These are phyloP conservation scores for Pelecanus crispus DNA, from an alignment of 2,113 vertebrate genomes.

Conservation along the genomic window DNA sequence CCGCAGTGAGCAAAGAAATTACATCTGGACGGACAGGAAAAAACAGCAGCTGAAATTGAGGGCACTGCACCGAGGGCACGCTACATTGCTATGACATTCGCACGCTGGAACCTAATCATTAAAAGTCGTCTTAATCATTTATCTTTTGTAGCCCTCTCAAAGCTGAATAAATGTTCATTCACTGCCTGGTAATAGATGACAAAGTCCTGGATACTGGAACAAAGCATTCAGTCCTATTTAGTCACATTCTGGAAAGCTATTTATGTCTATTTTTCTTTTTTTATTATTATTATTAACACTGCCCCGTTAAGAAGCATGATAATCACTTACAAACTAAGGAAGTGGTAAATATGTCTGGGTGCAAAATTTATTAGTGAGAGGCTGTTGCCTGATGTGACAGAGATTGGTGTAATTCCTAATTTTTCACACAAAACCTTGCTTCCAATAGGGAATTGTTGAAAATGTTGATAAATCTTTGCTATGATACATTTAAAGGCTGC, in stretches of 20 bases:
- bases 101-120: background rate
- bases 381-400: background rate
- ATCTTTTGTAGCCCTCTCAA: background rate
- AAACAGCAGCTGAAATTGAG: constrained; percentile 3
- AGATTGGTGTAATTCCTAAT: background rate
- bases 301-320: background rate
- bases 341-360: background rate
- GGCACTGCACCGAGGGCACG: background rate
- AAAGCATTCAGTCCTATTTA: background rate
- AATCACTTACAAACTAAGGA: constrained; percentile 8
- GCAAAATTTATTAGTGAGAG: constrained; percentile 3
- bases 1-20: background rate
- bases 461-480: constrained; percentile 14
- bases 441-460: background rate
- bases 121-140: background rate
- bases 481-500: constrained; percentile 41
- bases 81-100: background rate
- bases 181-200: background rate
- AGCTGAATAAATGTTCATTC: constrained; percentile 17
- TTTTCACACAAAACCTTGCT: constrained; percentile 6
- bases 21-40: background rate
- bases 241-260: background rate
- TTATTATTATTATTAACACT: background rate
- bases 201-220: background rate
- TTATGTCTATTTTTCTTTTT: background rate